Evolutionary conservation across 2,113 vertebrate species (phyloP).

Genomic region (Paedocypris sp.): DNA sequence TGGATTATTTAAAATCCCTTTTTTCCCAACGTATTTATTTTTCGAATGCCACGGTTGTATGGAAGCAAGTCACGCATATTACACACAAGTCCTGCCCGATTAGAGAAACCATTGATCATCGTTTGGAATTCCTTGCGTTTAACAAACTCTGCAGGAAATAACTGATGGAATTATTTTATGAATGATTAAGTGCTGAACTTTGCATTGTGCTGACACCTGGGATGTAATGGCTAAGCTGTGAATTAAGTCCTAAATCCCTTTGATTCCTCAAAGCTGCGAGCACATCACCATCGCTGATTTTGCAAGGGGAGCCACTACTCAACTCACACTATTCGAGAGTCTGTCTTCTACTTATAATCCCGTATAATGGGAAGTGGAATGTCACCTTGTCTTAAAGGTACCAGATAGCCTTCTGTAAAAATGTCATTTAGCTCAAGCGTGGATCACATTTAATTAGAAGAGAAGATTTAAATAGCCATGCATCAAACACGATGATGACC

Average conservation of each 20-base stretch:
- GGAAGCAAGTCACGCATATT: no score
- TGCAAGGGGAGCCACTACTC: conserved; percentile 43
- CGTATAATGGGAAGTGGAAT: conserved; percentile 66
- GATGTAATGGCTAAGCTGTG: conserved; percentile 60
- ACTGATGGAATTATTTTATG: conserved; percentile 63
- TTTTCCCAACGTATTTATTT: no score
- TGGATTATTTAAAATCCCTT: no score
- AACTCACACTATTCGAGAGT: conserved; percentile 48
- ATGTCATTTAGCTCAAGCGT: conserved; percentile 69
- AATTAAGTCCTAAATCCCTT: conserved; percentile 65
- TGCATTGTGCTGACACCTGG: conserved; percentile 65
- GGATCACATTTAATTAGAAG: conserved; percentile 74
- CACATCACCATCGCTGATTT: conserved; percentile 65
- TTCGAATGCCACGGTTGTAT: no score
- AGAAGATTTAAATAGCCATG: conserved; percentile 70
- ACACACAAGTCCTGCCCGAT: no score
- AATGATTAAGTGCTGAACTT: conserved; percentile 64
- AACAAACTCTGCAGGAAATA: conserved; percentile 29
- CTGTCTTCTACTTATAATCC: conserved; percentile 66
- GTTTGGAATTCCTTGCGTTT: conserved; percentile 47
- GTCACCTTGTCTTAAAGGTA: conserved; percentile 71
- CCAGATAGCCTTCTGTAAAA: conserved; percentile 62
- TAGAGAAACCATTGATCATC: conserved; percentile 35
- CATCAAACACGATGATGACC: conserved; percentile 63
- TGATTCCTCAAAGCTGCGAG: conserved; percentile 54